These are phyloP conservation scores for Melieria picta DNA, from an alignment of 2,888 invertebrate species.

Conservation along the genomic window DNA sequence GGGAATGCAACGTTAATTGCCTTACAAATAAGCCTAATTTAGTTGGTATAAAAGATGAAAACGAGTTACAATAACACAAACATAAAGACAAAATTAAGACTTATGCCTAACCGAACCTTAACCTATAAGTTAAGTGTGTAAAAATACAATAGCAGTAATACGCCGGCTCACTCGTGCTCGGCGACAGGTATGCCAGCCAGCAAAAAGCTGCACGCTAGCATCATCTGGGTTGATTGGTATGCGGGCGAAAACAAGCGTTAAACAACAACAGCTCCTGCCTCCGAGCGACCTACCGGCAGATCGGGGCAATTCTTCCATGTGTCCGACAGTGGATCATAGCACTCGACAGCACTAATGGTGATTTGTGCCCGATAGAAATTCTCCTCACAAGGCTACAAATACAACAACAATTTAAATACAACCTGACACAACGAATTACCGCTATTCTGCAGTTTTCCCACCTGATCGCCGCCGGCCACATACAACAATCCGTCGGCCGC, in stretches of 20 bases:
- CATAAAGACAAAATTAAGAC: not conserved
- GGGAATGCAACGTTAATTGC: too few species aligned
- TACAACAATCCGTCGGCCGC: constrained; percentile 84
- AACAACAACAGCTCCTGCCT: constrained; percentile 86
- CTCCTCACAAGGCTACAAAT: constrained; percentile 74
- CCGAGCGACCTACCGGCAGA: constrained; percentile 85
- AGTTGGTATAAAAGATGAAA: too few species aligned
- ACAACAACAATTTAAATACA: constrained; percentile 17
- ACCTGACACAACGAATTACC: not conserved
- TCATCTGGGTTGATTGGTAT: too few species aligned
- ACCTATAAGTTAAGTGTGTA: not conserved
- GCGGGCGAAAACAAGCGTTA: constrained; percentile 63
- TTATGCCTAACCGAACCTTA: not conserved
- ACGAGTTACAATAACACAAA: not conserved
- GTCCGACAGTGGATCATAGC: constrained; percentile 82
- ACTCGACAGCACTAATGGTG: constrained; percentile 84
- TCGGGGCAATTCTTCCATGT: constrained; percentile 82
- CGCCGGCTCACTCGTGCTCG: constrained; percentile 12
- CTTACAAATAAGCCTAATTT: too few species aligned
- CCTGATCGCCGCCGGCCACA: constrained; percentile 86
- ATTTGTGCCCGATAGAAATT: constrained; percentile 87
- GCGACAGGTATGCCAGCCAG: not conserved
- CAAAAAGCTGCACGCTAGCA: too few species aligned
- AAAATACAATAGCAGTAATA: constrained; percentile 12
- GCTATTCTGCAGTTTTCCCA: constrained; percentile 36